Percentiles rank a stretch among this genome's conserved stretches.
phyloP scores from a whole-genome alignment of 2,113 vertebrate species.

The Anarhynchus alexandrinus region DNA sequence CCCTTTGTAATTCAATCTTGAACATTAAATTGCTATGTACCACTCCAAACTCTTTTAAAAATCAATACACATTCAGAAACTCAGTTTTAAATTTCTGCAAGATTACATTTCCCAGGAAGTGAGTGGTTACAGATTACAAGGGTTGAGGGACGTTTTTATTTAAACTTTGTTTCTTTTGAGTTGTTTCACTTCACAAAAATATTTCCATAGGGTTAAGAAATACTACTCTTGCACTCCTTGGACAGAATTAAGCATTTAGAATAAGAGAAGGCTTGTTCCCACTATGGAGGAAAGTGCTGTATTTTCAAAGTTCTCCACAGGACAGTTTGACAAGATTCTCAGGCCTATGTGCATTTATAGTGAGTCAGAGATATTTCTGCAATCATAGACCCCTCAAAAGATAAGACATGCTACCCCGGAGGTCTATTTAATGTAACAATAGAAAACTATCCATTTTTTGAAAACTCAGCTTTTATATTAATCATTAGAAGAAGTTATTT shows the following conservation, averaged over 20 bases:
- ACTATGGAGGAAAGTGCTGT: background rate
- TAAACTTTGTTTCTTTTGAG: background rate
- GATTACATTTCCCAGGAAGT: background rate
- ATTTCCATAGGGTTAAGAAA: background rate
- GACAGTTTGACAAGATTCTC: background rate
- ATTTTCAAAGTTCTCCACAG: background rate
- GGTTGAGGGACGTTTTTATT: background rate
- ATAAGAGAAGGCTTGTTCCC: background rate
- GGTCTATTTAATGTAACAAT: background rate
- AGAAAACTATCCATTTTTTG: background rate
- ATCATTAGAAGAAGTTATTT: background rate
- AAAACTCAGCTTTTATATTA: background rate
- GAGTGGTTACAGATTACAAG: background rate
- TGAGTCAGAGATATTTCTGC: background rate
- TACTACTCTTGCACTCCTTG: background rate
- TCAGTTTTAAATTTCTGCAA: background rate
- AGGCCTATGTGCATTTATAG: background rate
- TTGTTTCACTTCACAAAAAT: conserved; percentile 18
- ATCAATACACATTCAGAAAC: background rate
- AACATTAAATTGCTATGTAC: background rate
- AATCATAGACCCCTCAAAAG: background rate
- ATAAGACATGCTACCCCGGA: background rate
- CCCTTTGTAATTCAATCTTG: conserved; percentile 26
- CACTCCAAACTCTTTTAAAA: background rate
- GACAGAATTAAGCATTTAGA: background rate